Percentiles rank a stretch among this genome's conserved stretches.
phyloP scores from a whole-genome alignment of 2,888 invertebrate species.

The Lithophane leautieri region DNA sequence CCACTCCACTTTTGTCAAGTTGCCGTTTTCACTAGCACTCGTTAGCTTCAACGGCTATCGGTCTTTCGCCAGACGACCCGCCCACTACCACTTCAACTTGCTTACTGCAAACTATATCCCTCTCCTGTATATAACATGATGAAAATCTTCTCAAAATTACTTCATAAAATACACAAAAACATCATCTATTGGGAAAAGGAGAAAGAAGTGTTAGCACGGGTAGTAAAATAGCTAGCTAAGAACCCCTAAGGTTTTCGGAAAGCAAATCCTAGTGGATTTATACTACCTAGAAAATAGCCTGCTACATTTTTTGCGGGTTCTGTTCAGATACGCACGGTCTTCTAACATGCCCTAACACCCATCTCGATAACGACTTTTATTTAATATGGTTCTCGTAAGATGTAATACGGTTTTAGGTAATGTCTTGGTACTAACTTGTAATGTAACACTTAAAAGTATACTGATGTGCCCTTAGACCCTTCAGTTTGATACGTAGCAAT shows the following conservation, averaged over 20 bases:
- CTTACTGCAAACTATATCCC: slow-evolving; percentile 37
- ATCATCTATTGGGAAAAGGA: neutral
- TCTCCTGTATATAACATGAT: slow-evolving; percentile 2
- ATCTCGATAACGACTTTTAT: slow-evolving; percentile 52
- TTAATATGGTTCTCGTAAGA: slow-evolving; percentile 36
- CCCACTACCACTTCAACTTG: slow-evolving; percentile 44
- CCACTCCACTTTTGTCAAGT: slow-evolving; percentile 41
- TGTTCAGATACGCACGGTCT: neutral
- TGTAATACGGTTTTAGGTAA: slow-evolving; percentile 34
- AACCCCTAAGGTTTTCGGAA: slow-evolving; percentile 23
- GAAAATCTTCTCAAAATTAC: neutral
- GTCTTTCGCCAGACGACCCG: slow-evolving; percentile 43
- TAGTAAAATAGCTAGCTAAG: slow-evolving; percentile 48
- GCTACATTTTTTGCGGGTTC: neutral
- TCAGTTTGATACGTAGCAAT: slow-evolving; percentile 6
- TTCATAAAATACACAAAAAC: slow-evolving; percentile 16
- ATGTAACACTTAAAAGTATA: slow-evolving; percentile 20
- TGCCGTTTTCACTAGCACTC: slow-evolving; percentile 40
- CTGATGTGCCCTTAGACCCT: neutral
- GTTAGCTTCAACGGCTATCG: slow-evolving; percentile 44
- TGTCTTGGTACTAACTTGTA: slow-evolving; percentile 1
- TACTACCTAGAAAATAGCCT: slow-evolving; percentile 41
- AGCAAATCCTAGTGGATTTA: slow-evolving; percentile 68
- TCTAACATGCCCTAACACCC: slow-evolving; percentile 48
- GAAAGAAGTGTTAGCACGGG: neutral